phyloP scores from a whole-genome alignment of 2,113 vertebrate genomes.

The Rana temporaria region DNA sequence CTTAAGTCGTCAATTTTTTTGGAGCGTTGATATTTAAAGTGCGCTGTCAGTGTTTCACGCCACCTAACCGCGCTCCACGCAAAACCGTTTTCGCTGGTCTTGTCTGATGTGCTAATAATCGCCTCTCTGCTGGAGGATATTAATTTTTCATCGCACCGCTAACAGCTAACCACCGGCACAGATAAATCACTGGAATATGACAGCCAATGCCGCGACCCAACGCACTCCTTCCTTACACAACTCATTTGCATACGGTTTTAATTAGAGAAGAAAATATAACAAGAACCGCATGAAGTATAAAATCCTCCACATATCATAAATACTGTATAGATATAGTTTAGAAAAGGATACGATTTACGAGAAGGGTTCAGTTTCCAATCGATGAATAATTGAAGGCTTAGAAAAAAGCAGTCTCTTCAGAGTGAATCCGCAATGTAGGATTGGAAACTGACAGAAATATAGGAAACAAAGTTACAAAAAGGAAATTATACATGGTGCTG shows the following conservation, averaged over 20 bases:
- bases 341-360: neutral
- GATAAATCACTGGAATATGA: conserved; percentile 26
- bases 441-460: neutral
- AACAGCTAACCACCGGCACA: neutral
- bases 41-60: too few species aligned
- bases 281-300: neutral
- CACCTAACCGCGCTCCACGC: too few species aligned
- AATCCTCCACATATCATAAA: neutral
- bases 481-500: too few species aligned
- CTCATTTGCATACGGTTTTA: neutral
- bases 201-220: neutral
- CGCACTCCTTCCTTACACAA: neutral
- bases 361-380: neutral
- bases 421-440: neutral
- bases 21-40: too few species aligned
- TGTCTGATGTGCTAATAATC: conserved; percentile 5
- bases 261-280: neutral
- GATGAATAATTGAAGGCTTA: neutral
- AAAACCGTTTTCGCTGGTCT: neutral
- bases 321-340: too few species aligned
- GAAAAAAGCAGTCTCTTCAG: neutral
- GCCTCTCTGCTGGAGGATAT: conserved; percentile 8
- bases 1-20: too few species aligned
- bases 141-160: conserved; percentile 37
- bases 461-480: too few species aligned